Evolutionary conservation across 2,797 vertebrate genomes (phyloP), one percentile per base, ranked within the genome.

Genomic region (Benthosema pterotum): DNA sequence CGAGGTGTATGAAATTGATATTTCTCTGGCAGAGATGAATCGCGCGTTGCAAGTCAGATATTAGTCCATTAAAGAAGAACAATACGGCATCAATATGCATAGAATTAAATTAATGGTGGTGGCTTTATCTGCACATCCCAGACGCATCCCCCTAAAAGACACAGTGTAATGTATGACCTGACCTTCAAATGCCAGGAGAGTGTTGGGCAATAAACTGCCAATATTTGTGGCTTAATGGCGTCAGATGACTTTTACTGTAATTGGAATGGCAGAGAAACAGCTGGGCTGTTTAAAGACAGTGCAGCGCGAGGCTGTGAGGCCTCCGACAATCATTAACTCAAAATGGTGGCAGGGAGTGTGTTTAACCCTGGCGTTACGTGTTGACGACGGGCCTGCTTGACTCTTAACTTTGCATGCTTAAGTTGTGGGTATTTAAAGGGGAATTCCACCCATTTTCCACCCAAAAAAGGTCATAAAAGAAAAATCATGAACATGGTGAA

Each of bases 111-210:
- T 89, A 94, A 94, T 93, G 92, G 93, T 94, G 93, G 94, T 94
- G 93, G 93, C 93, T 94, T 94, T 96, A 96, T 96, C 95, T 96
- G 93, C 92, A 92, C 89, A 94, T 95, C 95, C 93, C 92, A 96
- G 95, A 95, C 95, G 91, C 93, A 95, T 96, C 94, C 94, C 94
- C 94, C 94, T 95, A 96, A 97, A 96, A 96, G 95, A 95, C 92
- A 95, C 95, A 95, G 95, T 95, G 94, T 97, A 96, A 96, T 98
- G 95, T 97, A 96, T 94, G 94, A 95, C 93, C 93, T 96, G 96
- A 98, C 96, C 96, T 97, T 98, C 96, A 98, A 97, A 97, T 97
- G 96, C 95, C 96, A 97, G 93, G 94, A 94, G 93, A 94, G 94
- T 94, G 81, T 95, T 94, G 93, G 94, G 95, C 95, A 95, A 95